Percentiles rank a stretch among this genome's conserved stretches.
Conservation (phyloP, 2,113 vertebrate species). For the Charadrius vociferus region DNA sequence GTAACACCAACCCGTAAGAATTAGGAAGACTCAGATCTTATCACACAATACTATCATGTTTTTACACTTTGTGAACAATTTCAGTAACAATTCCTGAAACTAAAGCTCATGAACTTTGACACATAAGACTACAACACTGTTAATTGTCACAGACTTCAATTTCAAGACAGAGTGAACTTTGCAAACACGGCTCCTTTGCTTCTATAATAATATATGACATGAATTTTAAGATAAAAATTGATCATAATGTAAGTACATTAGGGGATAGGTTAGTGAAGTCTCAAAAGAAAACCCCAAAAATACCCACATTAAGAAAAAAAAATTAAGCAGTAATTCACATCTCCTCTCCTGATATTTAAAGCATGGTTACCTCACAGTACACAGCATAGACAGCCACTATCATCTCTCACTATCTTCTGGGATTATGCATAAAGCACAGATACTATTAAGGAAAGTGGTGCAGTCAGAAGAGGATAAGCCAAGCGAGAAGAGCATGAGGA, state of each 20-base stretch:
- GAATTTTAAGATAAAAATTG: neutral
- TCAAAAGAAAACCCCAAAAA: neutral
- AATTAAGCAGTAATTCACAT: neutral
- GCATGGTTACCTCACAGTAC: neutral
- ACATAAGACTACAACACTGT: neutral
- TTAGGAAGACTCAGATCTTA: neutral
- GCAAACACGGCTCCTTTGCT: slow-evolving; percentile 13
- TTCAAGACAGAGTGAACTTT: slow-evolving; percentile 51
- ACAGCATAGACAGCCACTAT: neutral
- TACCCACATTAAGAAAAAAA: neutral
- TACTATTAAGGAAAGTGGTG: neutral
- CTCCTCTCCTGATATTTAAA: neutral
- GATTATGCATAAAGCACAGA: neutral
- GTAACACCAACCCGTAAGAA: neutral
- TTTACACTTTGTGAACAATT: neutral
- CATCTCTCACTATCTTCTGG: neutral
- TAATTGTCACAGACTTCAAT: slow-evolving; percentile 45
- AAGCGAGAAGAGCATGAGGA: neutral
- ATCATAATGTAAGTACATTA: neutral
- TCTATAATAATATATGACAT: neutral
- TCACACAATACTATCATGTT: neutral
- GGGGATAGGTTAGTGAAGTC: neutral
- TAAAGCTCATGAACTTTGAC: neutral
- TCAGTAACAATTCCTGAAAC: neutral
- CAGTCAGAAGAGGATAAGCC: neutral